Evolutionary conservation across 2,797 vertebrate genomes (phyloP), one percentile per base, ranked within the genome.

Genomic region (Girardinus metallicus): DNA sequence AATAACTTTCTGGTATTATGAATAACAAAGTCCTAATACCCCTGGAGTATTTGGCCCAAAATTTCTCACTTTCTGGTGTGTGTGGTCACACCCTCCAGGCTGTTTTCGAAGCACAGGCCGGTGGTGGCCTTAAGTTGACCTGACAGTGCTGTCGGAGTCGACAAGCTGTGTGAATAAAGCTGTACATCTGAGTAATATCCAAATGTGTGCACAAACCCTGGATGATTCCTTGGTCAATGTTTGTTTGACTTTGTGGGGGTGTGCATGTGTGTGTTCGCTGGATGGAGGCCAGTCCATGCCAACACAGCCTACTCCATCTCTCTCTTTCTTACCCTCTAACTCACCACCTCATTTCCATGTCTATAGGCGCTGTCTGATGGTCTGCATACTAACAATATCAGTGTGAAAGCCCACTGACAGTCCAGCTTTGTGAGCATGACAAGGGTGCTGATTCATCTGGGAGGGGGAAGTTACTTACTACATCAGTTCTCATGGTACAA

Each of bases 341-440:
- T 93, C 91, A 86, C 91, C 76, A 87, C 91, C 93, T 94, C 86
- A 95, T 95, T 95, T 94, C 91, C 94, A 95, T 95, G 94, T 95
- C 92, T 94, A 95, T 93, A 93, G 94, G 92, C 91, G 91, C 73
- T 84, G 90, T 89, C 92, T 89, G 92, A 92, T 94, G 94, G 92
- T 90, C 94, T 95, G 94, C 93, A 95, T 95, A 95, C 94, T 95
- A 95, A 95, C 94, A 92, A 93, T 93, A 94, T 94, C 90, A 80
- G 90, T 91, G 92, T 95, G 94, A 95, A 95, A 94, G 94, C 91
- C 91, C 81, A 73, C 94, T 96, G 96, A 96, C 94, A 96, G 95
- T 95, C 95, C 95, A 96, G 96, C 96, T 96, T 96, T 96, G 96
- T 97, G 95, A 95, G 93, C 92, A 96, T 91, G 94, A 96, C 96